Evolutionary conservation across 2,113 vertebrate genomes (phyloP), one percentile per base, ranked within the genome.

Genomic region (Larimichthys polyactis): DNA sequence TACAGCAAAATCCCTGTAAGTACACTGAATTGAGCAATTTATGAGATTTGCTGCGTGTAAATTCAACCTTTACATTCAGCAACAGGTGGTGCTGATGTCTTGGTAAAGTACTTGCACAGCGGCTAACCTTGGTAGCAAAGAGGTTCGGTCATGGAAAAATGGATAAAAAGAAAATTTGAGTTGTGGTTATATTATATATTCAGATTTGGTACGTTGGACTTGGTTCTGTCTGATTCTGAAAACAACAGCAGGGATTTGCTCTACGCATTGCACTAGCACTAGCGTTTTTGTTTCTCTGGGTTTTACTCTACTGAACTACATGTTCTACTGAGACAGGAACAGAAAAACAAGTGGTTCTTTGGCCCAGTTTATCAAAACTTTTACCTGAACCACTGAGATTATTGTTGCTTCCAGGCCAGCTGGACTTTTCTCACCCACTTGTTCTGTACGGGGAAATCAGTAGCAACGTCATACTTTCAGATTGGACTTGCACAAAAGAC

Each of bases 401-500:
- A 52, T 54, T 22, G n/a, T 7, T 32, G 48, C 48, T 64, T 17
- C 19, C 22, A 12, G 64, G 55, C 46, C 44, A 32, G 24, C 54
- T n/a, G 19, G 27, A 49, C 10, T 24, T 62, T 11, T 36, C 44
- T 32, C 43, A 7, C 24, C 55, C n/a, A 15, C 20, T 60, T 52
- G 16, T 52, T 43, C 43, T 15, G 27, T 11, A 5, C 3, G 0
- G 11, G 11, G 27, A 51, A 57, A 63, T 78, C 68, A 62, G 55
- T 20, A 32, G 63, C 78, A 68, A 54, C 52, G 52, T 51, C 62
- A 46, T 3, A 19, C 32, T 32, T 15, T 57, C 43, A 54, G n/a
- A 36, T 6, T 64, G 69, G 36, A 55, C 55, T 72, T 36, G 44
- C n/a, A 59, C 29, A 69, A 3, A 4, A 73, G 48, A 72, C 71